A percentile compares a stretch with the other conserved stretches of the same genome.
phyloP scores from a whole-genome alignment of 2,888 invertebrate species.

The Hydraecia micacea region DNA sequence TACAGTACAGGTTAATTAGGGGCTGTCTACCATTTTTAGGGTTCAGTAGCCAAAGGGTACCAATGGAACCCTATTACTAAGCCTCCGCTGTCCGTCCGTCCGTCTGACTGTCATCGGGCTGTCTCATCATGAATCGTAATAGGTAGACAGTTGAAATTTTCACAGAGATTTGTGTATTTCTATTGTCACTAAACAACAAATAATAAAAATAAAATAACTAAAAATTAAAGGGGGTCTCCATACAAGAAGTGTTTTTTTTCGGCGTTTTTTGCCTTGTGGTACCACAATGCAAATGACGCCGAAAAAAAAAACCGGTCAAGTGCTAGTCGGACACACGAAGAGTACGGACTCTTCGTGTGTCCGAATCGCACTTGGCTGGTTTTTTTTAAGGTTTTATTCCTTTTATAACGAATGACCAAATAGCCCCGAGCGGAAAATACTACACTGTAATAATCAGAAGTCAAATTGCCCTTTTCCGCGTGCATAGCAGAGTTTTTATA shows the following conservation, averaged over 20 bases:
- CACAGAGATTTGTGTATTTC: neutral
- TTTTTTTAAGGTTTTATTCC: neutral
- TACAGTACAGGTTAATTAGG: neutral
- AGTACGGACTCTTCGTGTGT: neutral
- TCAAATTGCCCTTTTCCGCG: neutral
- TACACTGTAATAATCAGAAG: neutral
- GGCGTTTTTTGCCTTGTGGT: too few relatives aligned
- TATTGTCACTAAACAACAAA: neutral
- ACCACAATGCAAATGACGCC: too few relatives aligned
- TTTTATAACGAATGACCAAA: constrained; percentile 3
- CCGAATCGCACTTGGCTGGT: neutral
- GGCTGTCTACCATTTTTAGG: neutral
- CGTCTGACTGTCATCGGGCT: neutral
- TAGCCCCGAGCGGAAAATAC: neutral
- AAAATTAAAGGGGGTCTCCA: too few relatives aligned
- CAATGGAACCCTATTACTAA: neutral
- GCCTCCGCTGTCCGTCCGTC: neutral
- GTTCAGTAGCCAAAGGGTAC: neutral
- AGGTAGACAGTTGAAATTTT: neutral
- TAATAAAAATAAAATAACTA: too few relatives aligned
- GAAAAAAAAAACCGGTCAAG: too few relatives aligned
- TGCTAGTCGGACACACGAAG: too few relatives aligned
- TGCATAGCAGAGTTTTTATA: neutral
- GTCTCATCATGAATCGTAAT: neutral
- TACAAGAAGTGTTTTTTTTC: too few relatives aligned